phyloP scores from a whole-genome alignment of 2,797 vertebrate genomes.

The Enteromius mattozi region DNA sequence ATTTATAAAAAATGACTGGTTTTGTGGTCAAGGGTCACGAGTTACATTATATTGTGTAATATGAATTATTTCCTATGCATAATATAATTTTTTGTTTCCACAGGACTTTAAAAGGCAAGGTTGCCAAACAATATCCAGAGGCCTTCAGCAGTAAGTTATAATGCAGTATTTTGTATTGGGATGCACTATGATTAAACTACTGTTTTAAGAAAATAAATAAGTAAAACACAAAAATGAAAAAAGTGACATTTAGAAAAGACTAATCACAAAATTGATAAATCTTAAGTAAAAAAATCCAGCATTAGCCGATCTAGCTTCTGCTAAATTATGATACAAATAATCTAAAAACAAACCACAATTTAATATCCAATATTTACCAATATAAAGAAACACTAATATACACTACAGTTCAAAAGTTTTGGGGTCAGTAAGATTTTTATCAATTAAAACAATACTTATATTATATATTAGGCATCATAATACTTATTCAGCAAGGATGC shows the following conservation, averaged over 20 bases:
- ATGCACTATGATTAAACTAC: background rate
- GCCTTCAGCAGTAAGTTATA: conserved; percentile 93
- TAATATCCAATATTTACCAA: background rate
- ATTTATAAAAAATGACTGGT: no score
- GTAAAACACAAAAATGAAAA: background rate
- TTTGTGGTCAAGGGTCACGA: no score
- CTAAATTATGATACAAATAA: background rate
- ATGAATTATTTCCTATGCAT: background rate
- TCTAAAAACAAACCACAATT: background rate
- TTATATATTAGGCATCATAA: background rate
- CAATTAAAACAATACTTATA: background rate
- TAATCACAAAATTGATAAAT: background rate
- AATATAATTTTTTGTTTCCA: conserved; percentile 33
- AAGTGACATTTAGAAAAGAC: background rate
- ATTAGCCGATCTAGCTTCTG: no score
- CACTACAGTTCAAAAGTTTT: background rate
- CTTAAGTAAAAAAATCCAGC: background rate
- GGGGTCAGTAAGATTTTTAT: background rate
- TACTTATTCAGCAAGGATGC: background rate
- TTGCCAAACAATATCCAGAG: conserved; percentile 94
- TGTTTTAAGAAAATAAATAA: background rate
- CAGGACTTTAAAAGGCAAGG: conserved; percentile 92
- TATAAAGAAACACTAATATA: background rate
- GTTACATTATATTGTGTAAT: background rate
- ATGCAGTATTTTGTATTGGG: conserved; percentile 3